phyloP scores from a whole-genome alignment of 2,797 vertebrate genomes.

The Molossus alvarezi region DNA sequence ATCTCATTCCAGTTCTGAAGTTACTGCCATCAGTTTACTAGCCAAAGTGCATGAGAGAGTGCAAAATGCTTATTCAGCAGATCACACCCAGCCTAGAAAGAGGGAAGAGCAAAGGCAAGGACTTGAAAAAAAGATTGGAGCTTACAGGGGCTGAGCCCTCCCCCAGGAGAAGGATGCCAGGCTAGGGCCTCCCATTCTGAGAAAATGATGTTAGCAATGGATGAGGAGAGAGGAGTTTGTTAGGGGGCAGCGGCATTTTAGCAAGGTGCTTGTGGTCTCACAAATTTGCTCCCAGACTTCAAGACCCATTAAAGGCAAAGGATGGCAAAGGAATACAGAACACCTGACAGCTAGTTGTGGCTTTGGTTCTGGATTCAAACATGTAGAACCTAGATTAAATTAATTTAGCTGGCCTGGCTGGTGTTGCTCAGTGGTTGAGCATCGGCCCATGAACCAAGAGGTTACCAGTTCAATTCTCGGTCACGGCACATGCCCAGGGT shows the following conservation, averaged over 20 bases:
- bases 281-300: not conserved
- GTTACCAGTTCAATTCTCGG: no score
- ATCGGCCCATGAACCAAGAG: no score
- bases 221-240: not conserved
- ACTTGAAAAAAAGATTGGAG: not conserved
- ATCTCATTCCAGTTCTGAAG: not conserved
- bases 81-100: not conserved
- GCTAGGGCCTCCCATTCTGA: not conserved
- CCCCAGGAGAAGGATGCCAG: not conserved
- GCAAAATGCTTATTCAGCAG: not conserved
- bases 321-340: not conserved
- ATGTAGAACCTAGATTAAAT: not conserved
- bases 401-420: no score
- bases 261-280: not conserved
- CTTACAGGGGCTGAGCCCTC: not conserved
- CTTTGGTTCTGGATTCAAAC: not conserved
- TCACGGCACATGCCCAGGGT: no score
- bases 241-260: not conserved
- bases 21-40: not conserved
- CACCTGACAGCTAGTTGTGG: not conserved
- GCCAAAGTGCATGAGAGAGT: not conserved
- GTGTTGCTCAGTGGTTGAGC: no score
- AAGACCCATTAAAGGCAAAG: not conserved
- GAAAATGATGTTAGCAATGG: not conserved
- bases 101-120: not conserved